Evolutionary conservation across 2,888 invertebrate species (phyloP).

Genomic region (Melipona bicolor): DNA sequence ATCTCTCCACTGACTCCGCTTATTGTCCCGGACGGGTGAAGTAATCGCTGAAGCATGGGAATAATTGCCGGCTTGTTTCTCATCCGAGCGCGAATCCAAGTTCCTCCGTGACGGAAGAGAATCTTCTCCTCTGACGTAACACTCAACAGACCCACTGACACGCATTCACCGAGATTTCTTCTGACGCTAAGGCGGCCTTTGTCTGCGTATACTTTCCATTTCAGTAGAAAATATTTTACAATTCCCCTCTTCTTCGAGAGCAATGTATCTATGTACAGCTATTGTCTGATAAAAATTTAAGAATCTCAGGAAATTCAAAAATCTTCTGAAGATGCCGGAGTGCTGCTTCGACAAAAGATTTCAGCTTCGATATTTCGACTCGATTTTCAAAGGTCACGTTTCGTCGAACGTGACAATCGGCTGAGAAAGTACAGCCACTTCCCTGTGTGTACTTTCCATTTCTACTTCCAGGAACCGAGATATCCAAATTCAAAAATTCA

Average conservation of each 20-base stretch:
- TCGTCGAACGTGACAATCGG: not conserved
- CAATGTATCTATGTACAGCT: not conserved
- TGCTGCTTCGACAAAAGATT: not conserved
- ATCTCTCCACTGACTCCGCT: not conserved
- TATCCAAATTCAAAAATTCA: not conserved
- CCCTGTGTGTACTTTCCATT: slow-evolving; percentile 47
- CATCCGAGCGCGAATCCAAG: slow-evolving; percentile 43
- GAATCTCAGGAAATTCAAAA: not conserved
- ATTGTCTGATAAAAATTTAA: not conserved
- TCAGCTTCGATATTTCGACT: no score
- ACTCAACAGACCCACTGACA: slow-evolving; percentile 77
- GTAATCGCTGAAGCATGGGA: slow-evolving; percentile 56
- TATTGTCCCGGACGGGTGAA: slow-evolving; percentile 14
- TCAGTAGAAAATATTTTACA: slow-evolving; percentile 25
- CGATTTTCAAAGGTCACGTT: not conserved
- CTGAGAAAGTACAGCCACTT: not conserved
- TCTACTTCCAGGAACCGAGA: slow-evolving; percentile 14
- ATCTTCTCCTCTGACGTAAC: slow-evolving; percentile 78
- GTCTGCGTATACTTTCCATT: slow-evolving; percentile 53
- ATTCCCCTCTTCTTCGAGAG: not conserved
- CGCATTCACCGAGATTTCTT: slow-evolving; percentile 67
- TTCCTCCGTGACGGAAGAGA: slow-evolving; percentile 76
- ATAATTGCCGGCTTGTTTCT: slow-evolving; percentile 54
- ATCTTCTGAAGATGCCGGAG: not conserved
- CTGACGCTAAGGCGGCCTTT: slow-evolving; percentile 25